Percentiles rank a stretch among this genome's conserved stretches.
Evolutionary conservation across 2,888 invertebrate species (phyloP).

Genomic region (Ochlodes sylvanus): DNA sequence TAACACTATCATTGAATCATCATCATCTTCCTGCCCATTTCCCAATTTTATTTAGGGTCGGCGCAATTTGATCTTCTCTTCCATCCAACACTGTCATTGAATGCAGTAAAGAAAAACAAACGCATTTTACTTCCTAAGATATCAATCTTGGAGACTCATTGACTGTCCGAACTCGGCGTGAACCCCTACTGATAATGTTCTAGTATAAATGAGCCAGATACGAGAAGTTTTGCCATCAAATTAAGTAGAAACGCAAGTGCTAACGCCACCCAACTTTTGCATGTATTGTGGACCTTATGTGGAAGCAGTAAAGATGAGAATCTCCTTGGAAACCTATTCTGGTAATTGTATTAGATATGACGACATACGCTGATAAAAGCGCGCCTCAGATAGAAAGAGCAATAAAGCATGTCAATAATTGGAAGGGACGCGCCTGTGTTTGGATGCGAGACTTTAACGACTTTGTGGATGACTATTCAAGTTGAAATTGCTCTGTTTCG

Average conservation of each 20-base stretch:
- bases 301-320: conserved; percentile 49
- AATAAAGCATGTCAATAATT: conserved; percentile 81
- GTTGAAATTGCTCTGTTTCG: conserved; percentile 18
- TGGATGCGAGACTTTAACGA: conserved; percentile 44
- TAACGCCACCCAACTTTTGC: conserved; percentile 36
- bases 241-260: conserved; percentile 69
- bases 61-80: no score
- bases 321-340: conserved; percentile 38
- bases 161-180: conserved; percentile 57
- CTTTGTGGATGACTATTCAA: conserved; percentile 33
- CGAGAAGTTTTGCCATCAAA: conserved; percentile 78
- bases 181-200: conserved; percentile 65
- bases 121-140: conserved; percentile 54
- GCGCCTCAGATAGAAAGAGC: conserved; percentile 64
- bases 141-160: conserved; percentile 60
- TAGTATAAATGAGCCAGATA: conserved; percentile 76
- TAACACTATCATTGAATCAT: background rate
- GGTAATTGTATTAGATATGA: conserved; percentile 49
- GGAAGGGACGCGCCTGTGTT: conserved; percentile 64
- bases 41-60: no score
- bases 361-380: conserved; percentile 77
- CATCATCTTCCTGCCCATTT: no score
- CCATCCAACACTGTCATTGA: background rate
- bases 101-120: conserved; percentile 49
- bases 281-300: conserved; percentile 28